Base-by-base conservation (phyloP, 2,113 vertebrate species). In the Cyprinus carpio region DNA sequence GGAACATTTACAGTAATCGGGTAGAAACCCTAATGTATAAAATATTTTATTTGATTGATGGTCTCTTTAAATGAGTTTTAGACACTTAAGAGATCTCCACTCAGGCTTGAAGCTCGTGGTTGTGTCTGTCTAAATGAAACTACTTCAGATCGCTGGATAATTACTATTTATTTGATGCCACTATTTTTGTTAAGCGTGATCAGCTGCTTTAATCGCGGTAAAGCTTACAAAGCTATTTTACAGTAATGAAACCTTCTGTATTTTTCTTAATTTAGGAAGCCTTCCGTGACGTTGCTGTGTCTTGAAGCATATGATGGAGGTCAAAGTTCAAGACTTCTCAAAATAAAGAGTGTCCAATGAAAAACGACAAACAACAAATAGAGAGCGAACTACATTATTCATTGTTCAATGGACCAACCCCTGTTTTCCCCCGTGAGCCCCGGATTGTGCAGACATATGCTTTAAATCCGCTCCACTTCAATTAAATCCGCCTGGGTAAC, bases 331-430 rank as follows among this genome's bases (percentile, higher is more conserved):
- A 90, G 72, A 81, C 87, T 79, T 86, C 86, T 91, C 69, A 77
- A 90, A 90, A 88, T 88, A 89, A 89, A 88, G 85, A 75, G 51
- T 82, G 86, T 87, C 75, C 79, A 90, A 80, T 86, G 82, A 80
- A 90, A 90, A 87, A 83, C 43, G 37, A 89, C 89, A 69, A 76
- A 49, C 87, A 90, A 83, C 43, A 25, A 83, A 86, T 87, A 82
- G 67, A 89, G 85, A 89, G 79, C 84, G 84, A 89, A 87, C 74
- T 76, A 84, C 62, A 83, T 90, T 78, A 90, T 91, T 88, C 71
- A 25, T 64, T 62, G 82, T 79, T 89, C 64, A 87, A 29, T 82
- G 67, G 86, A 86, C 82, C 56, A 27, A 69, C 40, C 43, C 58
- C 27, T 37, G 25, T 81, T 84, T 84, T 84, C 56, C 27, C 86